These are phyloP conservation scores for Hylia prasina DNA, from an alignment of 2,113 vertebrate genomes.

Conservation along the genomic window DNA sequence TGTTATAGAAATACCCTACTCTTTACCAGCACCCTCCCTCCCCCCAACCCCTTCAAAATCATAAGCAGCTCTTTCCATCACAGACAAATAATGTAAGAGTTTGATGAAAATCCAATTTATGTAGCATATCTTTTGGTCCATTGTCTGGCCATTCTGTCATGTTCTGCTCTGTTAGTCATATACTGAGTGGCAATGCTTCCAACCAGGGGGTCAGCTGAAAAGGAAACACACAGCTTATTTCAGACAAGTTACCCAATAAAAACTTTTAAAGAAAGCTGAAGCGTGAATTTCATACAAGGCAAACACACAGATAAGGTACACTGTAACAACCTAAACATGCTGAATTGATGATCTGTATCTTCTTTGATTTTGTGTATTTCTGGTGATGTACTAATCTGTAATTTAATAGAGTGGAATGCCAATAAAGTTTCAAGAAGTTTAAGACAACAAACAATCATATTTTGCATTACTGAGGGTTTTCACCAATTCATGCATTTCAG, in stretches of 20 bases:
- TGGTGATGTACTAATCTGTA: not conserved
- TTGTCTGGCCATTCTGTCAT: slow-evolving; percentile 96
- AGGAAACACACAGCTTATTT: not conserved
- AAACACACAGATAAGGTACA: not conserved
- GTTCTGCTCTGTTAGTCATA: slow-evolving; percentile 96
- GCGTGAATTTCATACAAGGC: not conserved
- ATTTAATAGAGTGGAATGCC: not conserved
- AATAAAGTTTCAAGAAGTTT: not conserved
- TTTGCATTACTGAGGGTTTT: not conserved
- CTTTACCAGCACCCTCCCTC: slow-evolving; percentile 77
- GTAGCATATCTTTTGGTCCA: slow-evolving; percentile 97
- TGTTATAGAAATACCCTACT: slow-evolving; percentile 93
- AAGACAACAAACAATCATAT: not conserved
- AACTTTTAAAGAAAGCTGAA: not conserved
- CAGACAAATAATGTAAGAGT: slow-evolving; percentile 69
- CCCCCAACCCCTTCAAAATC: slow-evolving; percentile 72
- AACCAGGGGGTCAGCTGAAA: slow-evolving; percentile 90
- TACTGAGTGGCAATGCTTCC: slow-evolving; percentile 97
- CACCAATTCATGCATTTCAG: not conserved
- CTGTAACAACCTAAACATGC: not conserved
- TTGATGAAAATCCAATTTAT: slow-evolving; percentile 71
- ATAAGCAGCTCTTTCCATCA: slow-evolving; percentile 82
- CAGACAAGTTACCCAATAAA: not conserved
- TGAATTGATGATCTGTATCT: not conserved
- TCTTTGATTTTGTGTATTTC: not conserved